Evolutionary conservation across 2,113 vertebrate genomes (phyloP).

Genomic region (Ceyx melanurus): DNA sequence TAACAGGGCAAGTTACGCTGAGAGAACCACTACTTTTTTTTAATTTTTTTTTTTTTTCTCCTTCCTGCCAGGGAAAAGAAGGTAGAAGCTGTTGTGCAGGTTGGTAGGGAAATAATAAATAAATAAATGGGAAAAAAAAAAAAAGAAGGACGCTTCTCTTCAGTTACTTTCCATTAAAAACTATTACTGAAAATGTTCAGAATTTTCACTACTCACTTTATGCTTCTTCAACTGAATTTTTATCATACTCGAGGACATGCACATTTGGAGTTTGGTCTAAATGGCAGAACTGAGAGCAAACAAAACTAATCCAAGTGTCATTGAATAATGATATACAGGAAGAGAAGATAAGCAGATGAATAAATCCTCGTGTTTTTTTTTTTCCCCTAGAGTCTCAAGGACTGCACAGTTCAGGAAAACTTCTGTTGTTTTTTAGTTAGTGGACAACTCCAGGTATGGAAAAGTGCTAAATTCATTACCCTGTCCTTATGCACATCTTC

Average conservation of each 20-base stretch:
- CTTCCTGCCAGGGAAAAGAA: constrained; percentile 9
- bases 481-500: not conserved
- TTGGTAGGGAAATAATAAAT: not conserved
- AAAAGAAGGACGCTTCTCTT: constrained; percentile 3
- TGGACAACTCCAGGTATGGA: not conserved
- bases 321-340: not conserved
- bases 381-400: not conserved
- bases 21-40: not conserved
- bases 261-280: not conserved
- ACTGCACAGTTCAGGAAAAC: not conserved
- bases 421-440: not conserved
- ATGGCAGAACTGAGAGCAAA: constrained; percentile 28
- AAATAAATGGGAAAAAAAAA: not conserved
- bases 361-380: not conserved
- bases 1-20: constrained; percentile 9
- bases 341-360: constrained; percentile 9
- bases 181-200: not conserved
- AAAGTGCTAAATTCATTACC: not conserved
- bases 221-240: not conserved
- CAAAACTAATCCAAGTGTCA: constrained; percentile 22
- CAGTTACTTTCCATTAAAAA: not conserved
- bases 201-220: not conserved
- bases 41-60: not conserved
- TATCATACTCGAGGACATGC: not conserved
- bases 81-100: not conserved